Base-by-base conservation (phyloP, 2,797 vertebrate species). In the Paratrypauchen microcephalus region DNA sequence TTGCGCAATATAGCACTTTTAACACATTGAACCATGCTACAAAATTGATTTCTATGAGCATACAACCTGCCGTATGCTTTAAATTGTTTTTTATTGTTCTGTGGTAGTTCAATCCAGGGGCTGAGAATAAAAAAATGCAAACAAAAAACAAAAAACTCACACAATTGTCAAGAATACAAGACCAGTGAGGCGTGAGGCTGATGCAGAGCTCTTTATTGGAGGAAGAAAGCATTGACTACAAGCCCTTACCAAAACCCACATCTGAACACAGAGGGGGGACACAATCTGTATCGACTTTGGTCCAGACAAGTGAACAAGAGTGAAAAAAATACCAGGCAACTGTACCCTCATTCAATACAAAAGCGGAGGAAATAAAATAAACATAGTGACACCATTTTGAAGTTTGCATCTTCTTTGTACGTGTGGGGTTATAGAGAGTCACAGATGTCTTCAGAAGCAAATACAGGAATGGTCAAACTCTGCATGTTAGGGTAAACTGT, bases 201-300 rank as follows among this genome's bases (percentile, higher is more conserved):
- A 75, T 85, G 88, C 85, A 87, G 90, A 91, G 88, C 85, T 79
- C 56, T 91, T 92, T 89, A 91, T 91, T 91, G 74, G 87, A 80
- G 77, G 72, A 80, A 71, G 71, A 68, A 65, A 66, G 74, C 70
- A 52, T 72, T 66, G 71, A 79, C 72, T 78, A 78, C 74, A 87
- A 65, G 68, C 68, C 78, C 48, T 54, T 74, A 73, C 60, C 66
- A 70, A 74, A 82, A 70, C 78, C 76, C 65, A 74, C 63, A 65
- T 64, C 83, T 77, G 28, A 69, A 73, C 79, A 61, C 73, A 63
- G 52, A 73, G 39, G 68, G 50, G 77, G 61, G 30, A 71, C 65
- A 69, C 21, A 57, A 23, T 76, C 64, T 86, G 76, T 71, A 76
- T 84, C 80, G 71, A 79, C 74, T 87, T 84, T 85, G 86, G 82